A percentile compares a stretch with the other conserved stretches of the same genome.
Conservation (phyloP, 2,797 vertebrate genomes). For the Bradypodion ventrale region DNA sequence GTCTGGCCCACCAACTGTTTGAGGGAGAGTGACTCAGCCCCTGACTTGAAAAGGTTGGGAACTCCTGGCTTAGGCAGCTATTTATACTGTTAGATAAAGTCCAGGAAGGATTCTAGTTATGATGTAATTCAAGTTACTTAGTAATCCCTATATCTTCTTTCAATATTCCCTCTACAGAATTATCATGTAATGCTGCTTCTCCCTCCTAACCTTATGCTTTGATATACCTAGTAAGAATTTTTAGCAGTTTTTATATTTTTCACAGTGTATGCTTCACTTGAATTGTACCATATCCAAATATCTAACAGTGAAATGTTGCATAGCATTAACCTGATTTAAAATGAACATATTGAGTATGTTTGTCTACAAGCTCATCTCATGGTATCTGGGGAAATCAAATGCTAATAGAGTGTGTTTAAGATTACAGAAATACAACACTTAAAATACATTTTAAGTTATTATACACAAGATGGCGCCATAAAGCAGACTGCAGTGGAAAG, state of each 20-base stretch:
- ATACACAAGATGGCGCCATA: constrained; percentile 57
- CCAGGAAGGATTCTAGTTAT: background rate
- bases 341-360: background rate
- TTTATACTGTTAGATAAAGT: background rate
- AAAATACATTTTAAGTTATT: background rate
- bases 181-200: background rate
- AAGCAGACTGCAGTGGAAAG: constrained; percentile 8
- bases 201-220: background rate
- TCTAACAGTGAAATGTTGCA: background rate
- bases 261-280: background rate
- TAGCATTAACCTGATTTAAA: background rate
- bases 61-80: no score
- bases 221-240: background rate
- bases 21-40: no score
- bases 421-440: no score
- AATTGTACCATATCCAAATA: background rate
- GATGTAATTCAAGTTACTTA: background rate
- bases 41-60: no score
- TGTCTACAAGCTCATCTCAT: background rate
- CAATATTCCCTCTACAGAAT: background rate
- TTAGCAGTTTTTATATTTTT: background rate
- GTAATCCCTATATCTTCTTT: background rate
- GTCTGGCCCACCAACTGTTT: no score
- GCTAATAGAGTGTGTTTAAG: background rate
- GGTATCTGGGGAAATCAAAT: background rate